phyloP scores from a whole-genome alignment of 2,888 invertebrate species.

The Myopa testacea region DNA sequence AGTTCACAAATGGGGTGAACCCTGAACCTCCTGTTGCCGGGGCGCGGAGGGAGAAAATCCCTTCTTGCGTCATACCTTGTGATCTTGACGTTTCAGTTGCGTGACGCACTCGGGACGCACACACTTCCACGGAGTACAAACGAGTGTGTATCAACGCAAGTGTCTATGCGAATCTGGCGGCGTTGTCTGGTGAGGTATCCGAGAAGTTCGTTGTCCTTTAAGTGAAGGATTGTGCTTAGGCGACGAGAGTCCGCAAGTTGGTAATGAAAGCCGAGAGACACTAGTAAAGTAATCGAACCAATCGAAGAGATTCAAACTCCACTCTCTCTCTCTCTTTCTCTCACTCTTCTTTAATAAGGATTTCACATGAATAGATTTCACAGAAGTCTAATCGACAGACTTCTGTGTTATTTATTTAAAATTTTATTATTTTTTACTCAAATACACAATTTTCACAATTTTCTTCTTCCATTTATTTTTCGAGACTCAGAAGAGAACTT shows the following conservation, averaged over 20 bases:
- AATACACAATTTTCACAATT: not conserved
- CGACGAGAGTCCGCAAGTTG: slow-evolving; percentile 43
- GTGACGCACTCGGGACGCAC: not conserved
- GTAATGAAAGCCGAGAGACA: slow-evolving; percentile 45
- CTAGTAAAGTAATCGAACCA: slow-evolving; percentile 19
- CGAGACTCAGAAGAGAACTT: not conserved
- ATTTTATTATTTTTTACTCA: not conserved
- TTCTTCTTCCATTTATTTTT: not conserved
- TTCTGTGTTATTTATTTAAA: not conserved
- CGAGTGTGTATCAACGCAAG: slow-evolving; percentile 30
- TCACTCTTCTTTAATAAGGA: not conserved
- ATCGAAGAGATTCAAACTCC: slow-evolving; percentile 8
- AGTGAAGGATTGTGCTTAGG: slow-evolving; percentile 17
- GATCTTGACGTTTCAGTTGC: slow-evolving; percentile 27
- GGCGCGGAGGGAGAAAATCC: not conserved
- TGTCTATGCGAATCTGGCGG: not conserved
- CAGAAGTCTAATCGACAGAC: not conserved
- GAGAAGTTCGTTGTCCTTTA: slow-evolving; percentile 41
- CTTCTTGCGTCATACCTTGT: slow-evolving; percentile 38
- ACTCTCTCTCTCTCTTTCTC: slow-evolving; percentile 11
- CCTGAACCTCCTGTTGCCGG: too few relatives aligned
- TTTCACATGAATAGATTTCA: too few relatives aligned
- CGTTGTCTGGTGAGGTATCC: slow-evolving; percentile 30
- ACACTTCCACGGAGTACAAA: slow-evolving; percentile 7
- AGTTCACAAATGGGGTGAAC: not conserved